Evolutionary conservation across 2,888 invertebrate species (phyloP).

Genomic region (Acrobasis suavella): DNA sequence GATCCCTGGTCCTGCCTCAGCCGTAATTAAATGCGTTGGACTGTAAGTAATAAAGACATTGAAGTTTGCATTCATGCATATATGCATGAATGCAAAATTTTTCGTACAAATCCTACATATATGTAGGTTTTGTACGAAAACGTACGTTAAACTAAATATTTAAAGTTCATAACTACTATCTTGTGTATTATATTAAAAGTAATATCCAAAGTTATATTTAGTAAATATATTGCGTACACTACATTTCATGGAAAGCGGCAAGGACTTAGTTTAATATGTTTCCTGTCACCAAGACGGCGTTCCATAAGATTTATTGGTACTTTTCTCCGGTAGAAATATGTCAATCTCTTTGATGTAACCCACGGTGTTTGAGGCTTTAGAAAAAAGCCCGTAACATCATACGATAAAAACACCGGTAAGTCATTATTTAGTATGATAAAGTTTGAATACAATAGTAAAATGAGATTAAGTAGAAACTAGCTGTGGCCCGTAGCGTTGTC

Average conservation of each 20-base stretch:
- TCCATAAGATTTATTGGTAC: constrained; percentile 27
- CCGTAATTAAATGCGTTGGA: no score
- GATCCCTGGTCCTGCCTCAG: no score
- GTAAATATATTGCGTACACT: neutral
- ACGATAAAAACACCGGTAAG: neutral
- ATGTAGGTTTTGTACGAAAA: no score
- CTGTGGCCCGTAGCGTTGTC: no score
- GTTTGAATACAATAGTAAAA: no score
- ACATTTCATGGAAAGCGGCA: neutral
- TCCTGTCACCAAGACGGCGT: neutral
- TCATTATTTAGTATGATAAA: neutral
- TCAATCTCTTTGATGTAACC: constrained; percentile 26
- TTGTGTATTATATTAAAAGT: neutral
- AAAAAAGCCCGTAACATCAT: constrained; percentile 26
- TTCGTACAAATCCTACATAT: no score
- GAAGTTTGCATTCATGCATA: no score
- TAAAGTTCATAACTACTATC: no score
- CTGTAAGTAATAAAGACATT: no score
- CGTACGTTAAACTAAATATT: no score
- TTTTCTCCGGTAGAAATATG: constrained; percentile 19
- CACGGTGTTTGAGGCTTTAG: constrained; percentile 28
- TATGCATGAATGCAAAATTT: no score
- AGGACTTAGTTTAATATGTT: constrained; percentile 1
- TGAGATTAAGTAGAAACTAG: no score
- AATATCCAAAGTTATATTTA: neutral